phyloP scores from a whole-genome alignment of 1,140 invertebrate genomes.

The Eueides isabella region DNA sequence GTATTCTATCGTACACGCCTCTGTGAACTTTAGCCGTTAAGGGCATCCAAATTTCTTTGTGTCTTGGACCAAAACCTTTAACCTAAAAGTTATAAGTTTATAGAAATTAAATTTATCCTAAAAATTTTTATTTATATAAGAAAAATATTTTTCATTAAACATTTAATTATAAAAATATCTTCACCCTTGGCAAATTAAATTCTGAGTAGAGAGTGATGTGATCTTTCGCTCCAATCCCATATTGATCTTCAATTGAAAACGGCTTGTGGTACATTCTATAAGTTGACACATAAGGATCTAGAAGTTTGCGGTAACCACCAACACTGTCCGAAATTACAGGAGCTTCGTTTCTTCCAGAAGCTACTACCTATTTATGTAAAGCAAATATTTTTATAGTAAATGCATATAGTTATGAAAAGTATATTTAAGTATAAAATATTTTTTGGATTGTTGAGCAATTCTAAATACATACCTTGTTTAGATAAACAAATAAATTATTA shows the following conservation, averaged over 20 bases:
- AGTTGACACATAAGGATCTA: slow-evolving; percentile 72
- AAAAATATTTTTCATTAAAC: neutral
- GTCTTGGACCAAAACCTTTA: slow-evolving; percentile 66
- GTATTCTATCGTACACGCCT: slow-evolving; percentile 65
- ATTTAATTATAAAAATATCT: neutral
- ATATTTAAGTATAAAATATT: too few relatives aligned
- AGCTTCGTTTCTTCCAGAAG: slow-evolving; percentile 65
- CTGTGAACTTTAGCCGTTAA: slow-evolving; percentile 59
- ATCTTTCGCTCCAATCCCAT: slow-evolving; percentile 70
- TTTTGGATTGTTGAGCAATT: too few relatives aligned
- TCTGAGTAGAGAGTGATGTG: slow-evolving; percentile 76
- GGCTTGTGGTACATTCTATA: slow-evolving; percentile 61
- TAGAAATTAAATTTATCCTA: neutral
- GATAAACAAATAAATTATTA: too few relatives aligned
- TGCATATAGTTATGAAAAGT: too few relatives aligned
- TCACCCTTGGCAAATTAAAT: slow-evolving; percentile 64
- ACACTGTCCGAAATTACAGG: slow-evolving; percentile 59
- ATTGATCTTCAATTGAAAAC: slow-evolving; percentile 66
- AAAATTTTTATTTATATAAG: too few relatives aligned
- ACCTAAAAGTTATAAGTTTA: slow-evolving; percentile 45
- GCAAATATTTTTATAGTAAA: neutral
- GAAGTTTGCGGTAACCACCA: slow-evolving; percentile 53
- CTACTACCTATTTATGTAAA: slow-evolving; percentile 55
- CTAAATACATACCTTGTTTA: too few relatives aligned
- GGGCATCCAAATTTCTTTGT: slow-evolving; percentile 76